Evolutionary conservation across 2,888 invertebrate species (phyloP).

Genomic region (Thymelicus sylvestris): DNA sequence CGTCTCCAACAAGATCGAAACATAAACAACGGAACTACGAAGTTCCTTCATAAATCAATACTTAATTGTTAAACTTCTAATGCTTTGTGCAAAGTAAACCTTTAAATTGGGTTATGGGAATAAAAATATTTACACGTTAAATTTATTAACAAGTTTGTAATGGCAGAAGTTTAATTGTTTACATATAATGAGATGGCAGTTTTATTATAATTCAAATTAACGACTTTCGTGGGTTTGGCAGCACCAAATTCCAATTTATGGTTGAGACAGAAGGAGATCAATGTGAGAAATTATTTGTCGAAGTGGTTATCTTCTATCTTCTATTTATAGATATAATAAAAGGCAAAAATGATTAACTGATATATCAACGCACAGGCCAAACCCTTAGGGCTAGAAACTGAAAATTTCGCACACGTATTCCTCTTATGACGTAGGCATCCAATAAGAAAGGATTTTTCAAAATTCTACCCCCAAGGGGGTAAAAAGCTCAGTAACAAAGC

Average conservation of each 20-base stretch:
- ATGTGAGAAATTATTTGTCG: too few relatives aligned
- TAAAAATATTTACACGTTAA: slow-evolving; percentile 33
- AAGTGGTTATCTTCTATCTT: too few relatives aligned
- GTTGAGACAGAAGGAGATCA: not conserved
- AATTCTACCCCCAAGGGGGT: too few relatives aligned
- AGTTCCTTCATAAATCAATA: slow-evolving; percentile 36
- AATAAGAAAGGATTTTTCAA: too few relatives aligned
- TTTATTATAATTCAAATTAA: slow-evolving; percentile 5
- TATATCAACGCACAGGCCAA: too few relatives aligned
- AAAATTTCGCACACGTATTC: too few relatives aligned
- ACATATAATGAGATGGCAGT: slow-evolving; percentile 12
- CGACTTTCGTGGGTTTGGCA: not conserved
- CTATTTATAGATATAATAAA: too few relatives aligned
- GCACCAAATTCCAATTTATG: not conserved
- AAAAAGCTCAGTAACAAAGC: too few relatives aligned
- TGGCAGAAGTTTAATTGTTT: slow-evolving; percentile 27
- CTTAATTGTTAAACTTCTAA: slow-evolving; percentile 36
- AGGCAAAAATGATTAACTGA: too few relatives aligned
- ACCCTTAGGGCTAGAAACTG: too few relatives aligned
- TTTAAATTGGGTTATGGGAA: slow-evolving; percentile 35
- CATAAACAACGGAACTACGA: slow-evolving; percentile 34
- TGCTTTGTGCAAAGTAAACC: slow-evolving; percentile 30
- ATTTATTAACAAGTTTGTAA: slow-evolving; percentile 33
- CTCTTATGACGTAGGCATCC: too few relatives aligned
- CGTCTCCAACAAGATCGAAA: slow-evolving; percentile 31